These are phyloP conservation scores for Forbesichthys agassizii DNA, from an alignment of 2,113 vertebrate genomes.

Conservation along the genomic window DNA sequence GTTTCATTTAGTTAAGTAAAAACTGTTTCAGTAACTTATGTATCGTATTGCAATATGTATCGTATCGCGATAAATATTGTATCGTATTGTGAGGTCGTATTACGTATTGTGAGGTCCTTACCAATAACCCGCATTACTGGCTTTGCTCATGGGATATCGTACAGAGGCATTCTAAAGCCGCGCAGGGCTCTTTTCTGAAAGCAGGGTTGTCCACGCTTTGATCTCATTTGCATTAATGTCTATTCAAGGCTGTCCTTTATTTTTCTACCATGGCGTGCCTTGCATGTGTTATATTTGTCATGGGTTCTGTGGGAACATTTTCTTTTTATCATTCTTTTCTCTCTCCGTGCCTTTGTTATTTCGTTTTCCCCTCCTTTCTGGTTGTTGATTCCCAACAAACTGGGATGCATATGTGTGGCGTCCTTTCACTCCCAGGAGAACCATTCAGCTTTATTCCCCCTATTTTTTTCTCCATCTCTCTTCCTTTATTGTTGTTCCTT, in stretches of 20 bases:
- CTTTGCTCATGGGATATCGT: neutral
- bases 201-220: neutral
- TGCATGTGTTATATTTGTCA: conserved; percentile 15
- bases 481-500: conserved; percentile 1
- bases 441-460: neutral
- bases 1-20: too few species aligned
- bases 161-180: conserved; percentile 13
- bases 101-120: too few species aligned
- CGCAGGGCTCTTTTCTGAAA: conserved; percentile 26
- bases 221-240: conserved; percentile 32
- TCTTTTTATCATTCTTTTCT: conserved; percentile 23
- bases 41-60: too few species aligned
- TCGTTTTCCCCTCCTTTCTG: conserved; percentile 39
- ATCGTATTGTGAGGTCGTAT: too few species aligned
- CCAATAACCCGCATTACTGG: too few species aligned
- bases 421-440: conserved; percentile 47
- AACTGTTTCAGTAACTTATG: too few species aligned
- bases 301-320: conserved; percentile 41
- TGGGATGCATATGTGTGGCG: conserved; percentile 47
- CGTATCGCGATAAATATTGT: too few species aligned
- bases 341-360: conserved; percentile 30
- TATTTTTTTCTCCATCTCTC: neutral
- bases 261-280: conserved; percentile 11
- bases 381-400: conserved; percentile 50
- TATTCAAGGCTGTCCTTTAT: conserved; percentile 22